Conservation (phyloP, 2,797 vertebrate genomes). For the Argyrosomus regius region DNA sequence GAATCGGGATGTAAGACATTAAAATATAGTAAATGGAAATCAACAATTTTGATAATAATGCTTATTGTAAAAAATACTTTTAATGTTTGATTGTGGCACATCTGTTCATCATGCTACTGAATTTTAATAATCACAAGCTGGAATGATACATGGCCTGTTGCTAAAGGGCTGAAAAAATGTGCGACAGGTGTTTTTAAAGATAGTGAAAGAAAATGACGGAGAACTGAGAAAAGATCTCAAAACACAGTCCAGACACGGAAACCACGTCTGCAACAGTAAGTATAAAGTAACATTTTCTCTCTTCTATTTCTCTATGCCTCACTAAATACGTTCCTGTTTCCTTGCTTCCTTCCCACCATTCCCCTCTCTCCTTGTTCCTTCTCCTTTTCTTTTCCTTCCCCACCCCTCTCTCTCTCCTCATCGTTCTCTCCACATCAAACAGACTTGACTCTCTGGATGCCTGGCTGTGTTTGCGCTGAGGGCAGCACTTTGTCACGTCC, state of each 20-base stretch:
- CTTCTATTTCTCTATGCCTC: background rate
- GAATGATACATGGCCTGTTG: background rate
- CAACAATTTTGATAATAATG: background rate
- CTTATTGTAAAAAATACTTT: background rate
- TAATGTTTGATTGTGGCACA: background rate
- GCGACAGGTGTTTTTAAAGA: background rate
- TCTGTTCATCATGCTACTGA: background rate
- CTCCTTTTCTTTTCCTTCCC: background rate
- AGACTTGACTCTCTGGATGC: conserved; percentile 23
- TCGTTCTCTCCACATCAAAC: conserved; percentile 23
- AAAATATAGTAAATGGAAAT: background rate
- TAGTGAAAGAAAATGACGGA: background rate
- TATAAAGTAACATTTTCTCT: background rate
- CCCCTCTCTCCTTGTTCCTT: background rate
- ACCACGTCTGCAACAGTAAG: background rate
- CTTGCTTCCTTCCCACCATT: background rate
- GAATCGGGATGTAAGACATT: background rate
- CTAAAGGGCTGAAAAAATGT: too few species aligned
- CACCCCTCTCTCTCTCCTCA: background rate
- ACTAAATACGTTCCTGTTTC: background rate
- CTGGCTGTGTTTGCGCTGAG: conserved; percentile 70
- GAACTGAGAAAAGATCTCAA: background rate
- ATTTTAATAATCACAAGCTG: background rate
- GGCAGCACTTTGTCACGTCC: conserved; percentile 72
- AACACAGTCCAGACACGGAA: background rate